A percentile compares a stretch with the other conserved stretches of the same genome.
phyloP scores from a whole-genome alignment of 2,888 invertebrate species.

The Caradrina kadenii region DNA sequence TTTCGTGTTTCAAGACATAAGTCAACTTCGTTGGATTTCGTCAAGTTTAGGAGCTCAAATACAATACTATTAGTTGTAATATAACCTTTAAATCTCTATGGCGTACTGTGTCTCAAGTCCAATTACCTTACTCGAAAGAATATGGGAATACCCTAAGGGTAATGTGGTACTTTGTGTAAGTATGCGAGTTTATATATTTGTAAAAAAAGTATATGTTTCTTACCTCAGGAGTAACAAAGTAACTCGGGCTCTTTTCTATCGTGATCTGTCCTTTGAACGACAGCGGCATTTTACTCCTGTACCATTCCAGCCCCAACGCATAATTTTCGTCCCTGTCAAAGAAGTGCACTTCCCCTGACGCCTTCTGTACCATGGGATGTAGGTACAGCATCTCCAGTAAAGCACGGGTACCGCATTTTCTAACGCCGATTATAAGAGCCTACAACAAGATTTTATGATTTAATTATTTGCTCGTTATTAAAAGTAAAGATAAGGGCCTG shows the following conservation, averaged over 20 bases:
- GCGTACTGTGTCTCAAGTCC: no score
- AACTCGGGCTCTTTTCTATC: slow-evolving; percentile 99
- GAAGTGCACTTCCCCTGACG: slow-evolving; percentile 98
- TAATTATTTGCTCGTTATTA: background rate
- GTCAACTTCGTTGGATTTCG: no score
- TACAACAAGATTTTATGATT: slow-evolving; percentile 72
- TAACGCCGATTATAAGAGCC: slow-evolving; percentile 98
- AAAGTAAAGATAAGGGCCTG: no score
- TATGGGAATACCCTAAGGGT: no score
- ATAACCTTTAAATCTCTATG: no score
- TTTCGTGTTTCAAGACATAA: no score
- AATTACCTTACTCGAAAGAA: no score
- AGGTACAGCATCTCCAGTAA: slow-evolving; percentile 98
- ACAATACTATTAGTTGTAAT: no score
- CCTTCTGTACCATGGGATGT: slow-evolving; percentile 97
- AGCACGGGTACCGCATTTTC: slow-evolving; percentile 99
- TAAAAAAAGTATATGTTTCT: slow-evolving; percentile 66
- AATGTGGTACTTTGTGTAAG: no score
- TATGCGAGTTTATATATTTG: background rate
- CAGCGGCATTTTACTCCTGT: slow-evolving; percentile 97
- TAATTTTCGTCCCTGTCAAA: slow-evolving; percentile 99
- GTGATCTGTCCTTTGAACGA: slow-evolving; percentile 98
- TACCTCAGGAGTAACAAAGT: slow-evolving; percentile 98
- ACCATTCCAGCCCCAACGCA: slow-evolving; percentile 98
- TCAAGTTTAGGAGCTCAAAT: no score